These are phyloP conservation scores for Bos taurus DNA, from an alignment of 2,113 vertebrate genomes.

Conservation along the genomic window DNA sequence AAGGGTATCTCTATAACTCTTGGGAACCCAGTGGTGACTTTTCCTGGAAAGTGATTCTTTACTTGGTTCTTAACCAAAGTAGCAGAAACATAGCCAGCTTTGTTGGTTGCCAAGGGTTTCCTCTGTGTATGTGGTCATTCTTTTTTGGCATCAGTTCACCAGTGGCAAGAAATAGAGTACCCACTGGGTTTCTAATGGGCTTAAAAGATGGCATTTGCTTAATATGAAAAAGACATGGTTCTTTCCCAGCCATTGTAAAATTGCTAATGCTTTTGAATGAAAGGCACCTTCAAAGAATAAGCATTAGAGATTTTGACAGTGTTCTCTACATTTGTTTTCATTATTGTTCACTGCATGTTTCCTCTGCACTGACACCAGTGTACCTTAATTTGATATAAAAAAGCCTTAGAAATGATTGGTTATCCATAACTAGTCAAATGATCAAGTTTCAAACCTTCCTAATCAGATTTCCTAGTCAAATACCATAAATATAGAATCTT, in stretches of 20 bases:
- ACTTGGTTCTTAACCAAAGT: not conserved
- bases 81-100: conserved; percentile 29
- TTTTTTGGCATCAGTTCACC: conserved; percentile 15
- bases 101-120: conserved; percentile 21
- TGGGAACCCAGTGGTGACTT: conserved; percentile 16
- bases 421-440: not conserved
- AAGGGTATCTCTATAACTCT: not conserved
- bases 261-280: conserved; percentile 20
- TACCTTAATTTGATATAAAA: conserved; percentile 11
- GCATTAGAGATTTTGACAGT: not conserved
- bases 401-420: not conserved
- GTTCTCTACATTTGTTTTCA: not conserved
- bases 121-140: conserved; percentile 1
- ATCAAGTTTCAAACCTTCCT: not conserved
- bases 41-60: not conserved
- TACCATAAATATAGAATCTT: conserved; percentile 11
- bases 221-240: not conserved
- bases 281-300: conserved; percentile 22
- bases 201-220: conserved; percentile 38
- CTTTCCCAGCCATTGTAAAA: not conserved
- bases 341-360: not conserved
- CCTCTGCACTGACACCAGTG: not conserved
- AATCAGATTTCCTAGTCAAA: not conserved
- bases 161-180: not conserved
- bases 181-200: not conserved